A percentile compares a stretch with the other conserved stretches of the same genome.
Conservation (phyloP, 2,797 vertebrate species). For the Schizopygopsis pylzovi region DNA sequence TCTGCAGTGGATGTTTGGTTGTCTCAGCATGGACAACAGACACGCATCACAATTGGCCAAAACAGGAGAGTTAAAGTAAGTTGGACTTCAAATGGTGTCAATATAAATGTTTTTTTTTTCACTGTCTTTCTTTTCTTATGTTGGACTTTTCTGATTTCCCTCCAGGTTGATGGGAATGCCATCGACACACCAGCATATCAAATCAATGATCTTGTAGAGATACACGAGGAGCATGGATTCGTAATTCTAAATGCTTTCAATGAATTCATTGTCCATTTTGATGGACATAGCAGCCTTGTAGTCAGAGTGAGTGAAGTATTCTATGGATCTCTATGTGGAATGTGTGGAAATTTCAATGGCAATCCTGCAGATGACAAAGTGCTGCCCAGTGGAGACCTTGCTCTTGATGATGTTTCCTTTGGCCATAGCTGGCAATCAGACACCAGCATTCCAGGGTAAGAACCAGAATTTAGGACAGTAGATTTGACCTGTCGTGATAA, state of each 20-base stretch:
- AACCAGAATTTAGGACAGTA: too few relatives aligned
- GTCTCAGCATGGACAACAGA: constrained; percentile 31
- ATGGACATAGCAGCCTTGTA: constrained; percentile 54
- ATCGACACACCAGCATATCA: constrained; percentile 54
- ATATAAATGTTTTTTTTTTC: background rate
- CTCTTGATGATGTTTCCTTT: constrained; percentile 67
- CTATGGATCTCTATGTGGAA: constrained; percentile 59
- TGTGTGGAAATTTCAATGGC: constrained; percentile 69
- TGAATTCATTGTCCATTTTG: constrained; percentile 60
- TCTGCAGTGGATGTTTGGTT: constrained; percentile 72
- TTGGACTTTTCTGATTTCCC: background rate
- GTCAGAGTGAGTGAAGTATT: constrained; percentile 59
- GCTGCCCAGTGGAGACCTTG: constrained; percentile 60
- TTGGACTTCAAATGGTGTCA: background rate
- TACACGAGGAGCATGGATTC: constrained; percentile 57
- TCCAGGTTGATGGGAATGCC: constrained; percentile 65
- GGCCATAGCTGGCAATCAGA: constrained; percentile 70
- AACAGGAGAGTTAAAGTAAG: constrained; percentile 67
- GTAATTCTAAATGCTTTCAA: constrained; percentile 55
- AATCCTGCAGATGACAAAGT: constrained; percentile 64
- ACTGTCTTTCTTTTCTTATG: background rate
- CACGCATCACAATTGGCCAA: constrained; percentile 64
- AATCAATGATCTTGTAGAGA: constrained; percentile 52
- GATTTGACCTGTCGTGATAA: too few relatives aligned
- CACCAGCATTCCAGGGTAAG: constrained; percentile 69